Percentiles rank a stretch among this genome's conserved stretches.
These are phyloP conservation scores for Eupelmus urozonus DNA, from an alignment of 2,888 invertebrate genomes.

Conservation along the genomic window DNA sequence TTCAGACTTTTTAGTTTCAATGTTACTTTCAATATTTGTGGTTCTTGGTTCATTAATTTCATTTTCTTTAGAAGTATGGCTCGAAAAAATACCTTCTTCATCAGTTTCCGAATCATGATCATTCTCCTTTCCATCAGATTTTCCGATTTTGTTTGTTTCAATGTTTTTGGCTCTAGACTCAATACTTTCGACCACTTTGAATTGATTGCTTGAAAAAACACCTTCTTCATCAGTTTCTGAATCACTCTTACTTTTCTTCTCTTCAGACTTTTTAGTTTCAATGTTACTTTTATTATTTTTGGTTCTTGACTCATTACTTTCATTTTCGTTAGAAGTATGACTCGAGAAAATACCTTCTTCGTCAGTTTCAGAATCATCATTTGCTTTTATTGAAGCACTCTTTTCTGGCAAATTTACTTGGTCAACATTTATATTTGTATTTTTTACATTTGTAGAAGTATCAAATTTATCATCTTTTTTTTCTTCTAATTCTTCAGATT, in stretches of 20 bases:
- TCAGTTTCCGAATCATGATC: slow-evolving; percentile 51
- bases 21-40: neutral
- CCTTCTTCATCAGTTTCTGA: slow-evolving; percentile 59
- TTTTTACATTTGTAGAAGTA: slow-evolving; percentile 7
- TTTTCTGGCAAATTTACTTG: neutral
- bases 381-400: neutral
- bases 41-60: neutral
- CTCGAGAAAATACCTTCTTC: slow-evolving; percentile 51
- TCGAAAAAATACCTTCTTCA: slow-evolving; percentile 53
- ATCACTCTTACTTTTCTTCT: slow-evolving; percentile 23
- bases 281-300: neutral
- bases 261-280: neutral
- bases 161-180: neutral
- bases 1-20: neutral
- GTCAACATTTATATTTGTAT: neutral
- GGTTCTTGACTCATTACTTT: neutral
- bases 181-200: slow-evolving; percentile 3
- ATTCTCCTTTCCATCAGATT: slow-evolving; percentile 11
- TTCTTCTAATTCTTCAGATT: slow-evolving; percentile 32
- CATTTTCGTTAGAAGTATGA: slow-evolving; percentile 5
- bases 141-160: neutral
- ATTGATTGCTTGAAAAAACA: slow-evolving; percentile 45
- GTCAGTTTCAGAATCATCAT: slow-evolving; percentile 58
- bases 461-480: slow-evolving; percentile 30
- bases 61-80: slow-evolving; percentile 4